A percentile compares a stretch with the other conserved stretches of the same genome.
Evolutionary conservation across 2,888 invertebrate genomes (phyloP).

Genomic region (Operophtera brumata): DNA sequence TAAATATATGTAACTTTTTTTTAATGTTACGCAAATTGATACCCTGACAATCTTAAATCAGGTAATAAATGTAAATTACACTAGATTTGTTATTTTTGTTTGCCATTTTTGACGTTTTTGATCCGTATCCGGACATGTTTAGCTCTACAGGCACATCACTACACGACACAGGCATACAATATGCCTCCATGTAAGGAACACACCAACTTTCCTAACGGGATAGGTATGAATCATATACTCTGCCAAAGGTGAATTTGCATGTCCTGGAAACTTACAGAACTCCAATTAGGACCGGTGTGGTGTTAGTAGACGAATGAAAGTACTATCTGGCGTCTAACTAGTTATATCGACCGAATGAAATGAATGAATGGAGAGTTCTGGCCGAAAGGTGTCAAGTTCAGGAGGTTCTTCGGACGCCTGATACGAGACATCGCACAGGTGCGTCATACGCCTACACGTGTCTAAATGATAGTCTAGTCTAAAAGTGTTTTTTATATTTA

Average conservation of each 20-base stretch:
- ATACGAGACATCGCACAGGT: no score
- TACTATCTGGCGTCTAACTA: neutral
- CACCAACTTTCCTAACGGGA: slow-evolving; percentile 13
- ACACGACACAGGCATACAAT: slow-evolving; percentile 6
- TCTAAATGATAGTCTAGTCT: no score
- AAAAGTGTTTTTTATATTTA: no score
- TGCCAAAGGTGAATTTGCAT: slow-evolving; percentile 23
- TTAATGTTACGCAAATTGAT: no score
- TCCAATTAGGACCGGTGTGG: slow-evolving; percentile 10
- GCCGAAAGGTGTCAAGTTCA: no score
- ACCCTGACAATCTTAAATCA: slow-evolving; percentile 4
- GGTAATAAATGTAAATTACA: neutral
- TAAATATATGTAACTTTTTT: no score
- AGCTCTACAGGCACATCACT: neutral
- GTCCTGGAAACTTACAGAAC: slow-evolving; percentile 16
- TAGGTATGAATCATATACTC: slow-evolving; percentile 19
- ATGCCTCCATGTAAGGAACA: slow-evolving; percentile 10
- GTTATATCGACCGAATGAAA: no score
- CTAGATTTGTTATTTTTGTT: neutral
- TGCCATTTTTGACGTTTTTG: neutral
- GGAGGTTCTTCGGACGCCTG: no score
- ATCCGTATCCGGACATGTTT: neutral
- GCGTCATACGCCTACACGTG: no score
- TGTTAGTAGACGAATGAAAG: neutral
- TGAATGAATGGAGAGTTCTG: no score